These are phyloP conservation scores for Drosophila obscura DNA, from an alignment of 1,140 invertebrate genomes.

Conservation along the genomic window DNA sequence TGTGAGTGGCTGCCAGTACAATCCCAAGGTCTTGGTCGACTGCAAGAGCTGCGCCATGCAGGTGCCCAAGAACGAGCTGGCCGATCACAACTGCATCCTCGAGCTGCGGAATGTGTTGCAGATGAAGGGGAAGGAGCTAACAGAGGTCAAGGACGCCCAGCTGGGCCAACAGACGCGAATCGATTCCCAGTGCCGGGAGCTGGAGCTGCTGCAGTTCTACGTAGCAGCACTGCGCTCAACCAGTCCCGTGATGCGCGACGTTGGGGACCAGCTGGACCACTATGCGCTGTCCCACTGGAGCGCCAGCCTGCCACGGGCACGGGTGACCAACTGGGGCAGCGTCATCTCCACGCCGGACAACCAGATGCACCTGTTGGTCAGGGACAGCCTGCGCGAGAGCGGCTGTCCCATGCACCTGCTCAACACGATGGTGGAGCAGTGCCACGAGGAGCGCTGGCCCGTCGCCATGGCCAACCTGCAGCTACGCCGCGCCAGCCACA, in stretches of 20 bases:
- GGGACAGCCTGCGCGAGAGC: slow-evolving; percentile 38
- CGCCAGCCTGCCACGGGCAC: slow-evolving; percentile 21
- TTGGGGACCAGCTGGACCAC: slow-evolving; percentile 63
- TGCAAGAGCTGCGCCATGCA: slow-evolving; percentile 62
- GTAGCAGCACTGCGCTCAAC: slow-evolving; percentile 55
- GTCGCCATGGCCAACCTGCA: slow-evolving; percentile 50
- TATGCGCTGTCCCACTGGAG: slow-evolving; percentile 64
- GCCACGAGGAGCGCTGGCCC: slow-evolving; percentile 66
- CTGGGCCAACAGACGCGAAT: slow-evolving; percentile 29
- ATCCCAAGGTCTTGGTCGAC: slow-evolving; percentile 52
- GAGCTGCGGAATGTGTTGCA: slow-evolving; percentile 49
- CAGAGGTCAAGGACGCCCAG: slow-evolving; percentile 23
- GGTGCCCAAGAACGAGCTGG: slow-evolving; percentile 62
- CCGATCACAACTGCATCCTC: slow-evolving; percentile 50
- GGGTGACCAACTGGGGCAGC: slow-evolving; percentile 57
- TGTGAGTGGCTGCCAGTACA: slow-evolving; percentile 45
- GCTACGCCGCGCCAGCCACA: slow-evolving; percentile 43
- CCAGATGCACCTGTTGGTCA: slow-evolving; percentile 44
- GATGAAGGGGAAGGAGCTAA: slow-evolving; percentile 18
- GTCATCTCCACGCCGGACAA: slow-evolving; percentile 63
- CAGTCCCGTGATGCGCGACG: slow-evolving; percentile 52
- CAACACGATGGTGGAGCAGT: slow-evolving; percentile 53
- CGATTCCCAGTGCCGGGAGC: slow-evolving; percentile 42
- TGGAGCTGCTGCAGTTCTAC: slow-evolving; percentile 66
- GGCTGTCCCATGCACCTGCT: slow-evolving; percentile 60